Base-by-base conservation (phyloP, 2,888 invertebrate genomes). In the Microchrysa polita region DNA sequence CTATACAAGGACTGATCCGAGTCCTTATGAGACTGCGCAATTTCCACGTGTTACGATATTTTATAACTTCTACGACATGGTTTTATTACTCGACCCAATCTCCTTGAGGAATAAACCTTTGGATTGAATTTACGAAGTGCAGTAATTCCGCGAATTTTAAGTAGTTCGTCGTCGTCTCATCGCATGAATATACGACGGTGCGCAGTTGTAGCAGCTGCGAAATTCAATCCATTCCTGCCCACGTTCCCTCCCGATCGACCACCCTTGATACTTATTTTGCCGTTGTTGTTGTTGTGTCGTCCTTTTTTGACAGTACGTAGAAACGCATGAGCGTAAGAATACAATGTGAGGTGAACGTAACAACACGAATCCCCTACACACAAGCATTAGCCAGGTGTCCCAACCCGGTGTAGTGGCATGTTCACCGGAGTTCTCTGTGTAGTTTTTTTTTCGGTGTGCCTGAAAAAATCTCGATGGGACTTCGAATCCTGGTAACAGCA, bases 391-490 rank as follows among this genome's bases (percentile, higher is more conserved):
- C 69, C 69, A 69, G 69, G 69, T 69, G 69, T 69, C 69, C 69
- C 69, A 57, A 57, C 69, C 69, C 55, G 69, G 69, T 69, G 69
- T 55, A 55, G 69, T 55, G 69, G 69, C 55, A 69, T 69, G 67
- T 42, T 69, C n/a, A 18, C 20, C 44, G 9, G 40, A 69, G 55
- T 40, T 20, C 57, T 55, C 40, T 34, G 27, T 18, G 10, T n/a
- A n/a, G n/a, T 61, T 61, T 16, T 27, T 16, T 23, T 48, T 48
- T 34, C 27, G 27, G n/a, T 34, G 7, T 34, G 27, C 27, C 7
- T 0, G 34, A 48, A 65, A 65, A 65, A 65, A 65, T 48, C 65
- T 65, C 65, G 23, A 48, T 18, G 18, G 20, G 18, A 65, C 44
- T 65, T 65, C 44, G 18, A 44, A 65, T 44, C 14, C 48, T n/a